These are phyloP conservation scores for Drosophila sucinea DNA, from an alignment of 1,140 invertebrate genomes.

Conservation along the genomic window DNA sequence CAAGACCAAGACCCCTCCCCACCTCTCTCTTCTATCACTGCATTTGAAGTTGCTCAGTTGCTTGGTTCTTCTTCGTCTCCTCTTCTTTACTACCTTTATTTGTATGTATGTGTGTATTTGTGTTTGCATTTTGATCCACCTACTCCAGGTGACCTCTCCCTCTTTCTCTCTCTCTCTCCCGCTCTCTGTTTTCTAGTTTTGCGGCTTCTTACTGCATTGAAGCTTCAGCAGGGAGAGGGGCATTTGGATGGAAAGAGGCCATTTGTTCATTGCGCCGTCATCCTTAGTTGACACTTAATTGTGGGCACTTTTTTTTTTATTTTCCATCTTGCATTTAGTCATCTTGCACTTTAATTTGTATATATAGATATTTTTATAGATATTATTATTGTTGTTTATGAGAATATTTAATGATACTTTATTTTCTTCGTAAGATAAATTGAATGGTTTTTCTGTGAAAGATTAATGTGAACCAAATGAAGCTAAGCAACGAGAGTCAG, in stretches of 20 bases:
- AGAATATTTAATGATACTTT: too few relatives aligned
- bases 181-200: background rate
- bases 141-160: constrained; percentile 20
- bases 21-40: constrained; percentile 7
- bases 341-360: background rate
- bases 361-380: background rate
- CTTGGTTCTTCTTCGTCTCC: background rate
- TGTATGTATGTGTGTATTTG: constrained; percentile 10
- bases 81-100: background rate
- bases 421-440: too few relatives aligned
- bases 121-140: constrained; percentile 50
- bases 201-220: background rate
- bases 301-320: constrained; percentile 2
- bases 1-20: background rate
- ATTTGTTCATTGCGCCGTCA: constrained; percentile 9
- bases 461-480: too few relatives aligned
- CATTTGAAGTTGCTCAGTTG: constrained; percentile 62
- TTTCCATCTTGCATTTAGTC: constrained; percentile 2
- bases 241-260: constrained; percentile 30
- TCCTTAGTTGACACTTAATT: constrained; percentile 14
- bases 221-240: background rate
- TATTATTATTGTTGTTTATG: background rate
- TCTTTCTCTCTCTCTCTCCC: background rate
- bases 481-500: too few relatives aligned
- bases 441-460: too few relatives aligned